Evolutionary conservation across 2,888 invertebrate species (phyloP).

Genomic region (Taenaris catops): DNA sequence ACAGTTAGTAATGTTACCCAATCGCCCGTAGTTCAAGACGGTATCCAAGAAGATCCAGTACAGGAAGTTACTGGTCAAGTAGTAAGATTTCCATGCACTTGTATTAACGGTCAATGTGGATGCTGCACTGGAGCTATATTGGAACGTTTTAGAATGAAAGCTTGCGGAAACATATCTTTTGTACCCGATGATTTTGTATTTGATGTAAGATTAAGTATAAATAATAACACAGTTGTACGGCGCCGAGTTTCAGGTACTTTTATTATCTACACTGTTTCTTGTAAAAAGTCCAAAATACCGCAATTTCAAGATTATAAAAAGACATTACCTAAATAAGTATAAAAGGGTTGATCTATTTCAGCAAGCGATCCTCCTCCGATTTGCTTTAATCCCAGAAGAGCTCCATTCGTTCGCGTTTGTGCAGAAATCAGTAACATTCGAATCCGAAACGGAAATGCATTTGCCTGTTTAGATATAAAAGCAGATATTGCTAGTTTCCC

Average conservation of each 20-base stretch:
- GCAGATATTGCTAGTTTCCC: constrained; percentile 81
- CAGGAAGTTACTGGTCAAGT: constrained; percentile 61
- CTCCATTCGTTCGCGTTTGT: constrained; percentile 85
- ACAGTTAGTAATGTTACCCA: constrained; percentile 32
- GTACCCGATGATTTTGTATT: constrained; percentile 91
- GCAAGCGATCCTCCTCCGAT: constrained; percentile 87
- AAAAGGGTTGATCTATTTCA: too few species aligned
- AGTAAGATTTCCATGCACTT: constrained; percentile 81
- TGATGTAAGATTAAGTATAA: constrained; percentile 85
- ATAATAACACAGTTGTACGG: constrained; percentile 85
- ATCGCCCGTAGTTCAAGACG: constrained; percentile 38
- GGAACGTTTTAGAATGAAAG: constrained; percentile 83
- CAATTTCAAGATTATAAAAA: too few species aligned
- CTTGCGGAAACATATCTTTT: constrained; percentile 89
- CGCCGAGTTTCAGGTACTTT: constrained; percentile 85
- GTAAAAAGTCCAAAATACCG: too few species aligned
- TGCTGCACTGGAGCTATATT: constrained; percentile 85
- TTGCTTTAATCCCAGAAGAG: constrained; percentile 85
- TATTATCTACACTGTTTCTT: constrained; percentile 1
- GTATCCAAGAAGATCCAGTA: constrained; percentile 28
- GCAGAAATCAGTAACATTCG: constrained; percentile 89
- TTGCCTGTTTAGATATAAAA: constrained; percentile 87
- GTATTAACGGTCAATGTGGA: constrained; percentile 81
- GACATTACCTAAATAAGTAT: too few species aligned
- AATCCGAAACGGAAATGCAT: constrained; percentile 88